Evolutionary conservation across 2,797 vertebrate species (phyloP).

Genomic region (Lepilemur ruficaudatus): DNA sequence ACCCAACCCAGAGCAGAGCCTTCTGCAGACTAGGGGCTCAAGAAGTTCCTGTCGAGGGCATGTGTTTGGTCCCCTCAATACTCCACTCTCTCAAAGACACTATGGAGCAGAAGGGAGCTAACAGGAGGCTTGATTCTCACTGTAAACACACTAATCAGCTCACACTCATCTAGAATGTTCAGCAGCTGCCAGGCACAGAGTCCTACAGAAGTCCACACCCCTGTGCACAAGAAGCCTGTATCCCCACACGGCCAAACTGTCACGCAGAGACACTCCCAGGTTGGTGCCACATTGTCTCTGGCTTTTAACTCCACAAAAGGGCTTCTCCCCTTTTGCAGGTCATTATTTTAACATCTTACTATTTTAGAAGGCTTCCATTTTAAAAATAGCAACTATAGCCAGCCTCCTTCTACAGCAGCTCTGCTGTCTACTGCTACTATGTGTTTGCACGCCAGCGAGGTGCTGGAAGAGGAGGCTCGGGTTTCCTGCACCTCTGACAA

Average conservation of each 20-base stretch:
- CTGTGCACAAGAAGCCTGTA: background rate
- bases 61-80: background rate
- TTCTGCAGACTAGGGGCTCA: background rate
- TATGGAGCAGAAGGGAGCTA: too few species aligned
- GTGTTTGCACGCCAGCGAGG: background rate
- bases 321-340: conserved; percentile 19
- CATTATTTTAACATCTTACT: conserved; percentile 53
- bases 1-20: background rate
- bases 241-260: background rate
- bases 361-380: conserved; percentile 36
- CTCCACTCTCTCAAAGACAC: background rate
- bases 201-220: background rate
- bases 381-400: conserved; percentile 40
- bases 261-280: conserved; percentile 12
- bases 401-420: background rate
- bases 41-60: background rate
- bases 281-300: conserved; percentile 27
- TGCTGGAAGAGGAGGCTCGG: background rate
- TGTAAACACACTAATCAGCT: background rate
- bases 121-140: background rate
- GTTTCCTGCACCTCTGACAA: background rate
- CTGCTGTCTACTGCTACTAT: accelerated
- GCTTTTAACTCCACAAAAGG: background rate
- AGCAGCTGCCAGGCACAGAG: background rate
- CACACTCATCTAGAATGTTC: background rate